These are phyloP conservation scores for Myotis vivesi DNA, from an alignment of 2,797 vertebrate genomes.

Conservation along the genomic window DNA sequence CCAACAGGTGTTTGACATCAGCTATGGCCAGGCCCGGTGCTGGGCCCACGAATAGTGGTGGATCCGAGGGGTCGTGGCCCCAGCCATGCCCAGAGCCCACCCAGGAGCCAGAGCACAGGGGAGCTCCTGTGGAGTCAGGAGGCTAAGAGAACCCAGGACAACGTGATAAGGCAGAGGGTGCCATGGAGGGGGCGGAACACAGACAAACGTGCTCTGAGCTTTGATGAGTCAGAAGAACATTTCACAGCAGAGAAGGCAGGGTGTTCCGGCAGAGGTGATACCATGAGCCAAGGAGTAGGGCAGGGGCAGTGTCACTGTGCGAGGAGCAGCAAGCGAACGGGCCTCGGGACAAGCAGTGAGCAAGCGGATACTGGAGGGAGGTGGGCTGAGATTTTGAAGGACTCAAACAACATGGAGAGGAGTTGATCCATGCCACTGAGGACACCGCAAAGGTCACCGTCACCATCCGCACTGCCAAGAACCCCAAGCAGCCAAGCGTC, in stretches of 20 bases:
- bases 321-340: background rate
- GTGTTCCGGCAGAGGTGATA: background rate
- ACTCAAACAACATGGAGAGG: background rate
- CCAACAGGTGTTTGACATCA: background rate
- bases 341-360: background rate
- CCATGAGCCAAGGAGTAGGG: background rate
- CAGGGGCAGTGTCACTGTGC: background rate
- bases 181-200: background rate
- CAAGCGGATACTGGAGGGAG: background rate
- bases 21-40: background rate
- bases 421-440: background rate
- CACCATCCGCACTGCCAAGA: background rate
- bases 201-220: background rate
- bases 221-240: background rate
- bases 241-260: background rate
- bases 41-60: rapidly evolving
- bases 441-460: background rate
- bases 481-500: background rate
- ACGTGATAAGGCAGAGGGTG: rapidly evolving
- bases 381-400: background rate
- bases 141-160: background rate
- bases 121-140: background rate
- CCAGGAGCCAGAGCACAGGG: background rate
- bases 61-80: background rate
- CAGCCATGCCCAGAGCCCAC: background rate